These are phyloP conservation scores for Planococcus citri DNA, from an alignment of 1,140 invertebrate species.

Conservation along the genomic window DNA sequence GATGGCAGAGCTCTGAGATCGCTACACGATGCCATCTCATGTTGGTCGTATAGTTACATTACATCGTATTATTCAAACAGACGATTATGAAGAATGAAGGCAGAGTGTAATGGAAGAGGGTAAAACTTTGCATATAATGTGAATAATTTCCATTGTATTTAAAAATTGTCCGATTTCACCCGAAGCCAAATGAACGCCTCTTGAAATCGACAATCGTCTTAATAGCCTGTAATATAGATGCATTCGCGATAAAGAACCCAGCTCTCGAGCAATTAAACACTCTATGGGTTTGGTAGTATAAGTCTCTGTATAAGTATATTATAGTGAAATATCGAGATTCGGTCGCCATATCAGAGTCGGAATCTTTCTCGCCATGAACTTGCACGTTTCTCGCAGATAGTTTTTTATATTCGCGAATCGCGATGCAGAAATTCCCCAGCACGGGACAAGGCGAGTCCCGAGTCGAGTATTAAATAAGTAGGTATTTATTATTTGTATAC, in stretches of 20 bases:
- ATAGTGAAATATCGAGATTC: too few species aligned
- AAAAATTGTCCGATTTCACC: background rate
- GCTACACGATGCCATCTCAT: too few species aligned
- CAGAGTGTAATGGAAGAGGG: too few species aligned
- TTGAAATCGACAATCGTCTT: background rate
- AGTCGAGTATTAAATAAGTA: too few species aligned
- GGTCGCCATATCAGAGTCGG: background rate
- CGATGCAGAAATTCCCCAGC: too few species aligned
- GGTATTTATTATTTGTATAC: too few species aligned
- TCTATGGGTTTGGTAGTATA: background rate
- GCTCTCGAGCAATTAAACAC: background rate
- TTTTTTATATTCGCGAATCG: too few species aligned
- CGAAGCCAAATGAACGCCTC: slow-evolving; percentile 1
- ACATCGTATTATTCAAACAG: background rate
- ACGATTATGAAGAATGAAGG: background rate
- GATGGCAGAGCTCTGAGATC: too few species aligned
- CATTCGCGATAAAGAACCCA: background rate
- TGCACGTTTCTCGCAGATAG: too few species aligned
- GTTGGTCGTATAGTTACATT: background rate
- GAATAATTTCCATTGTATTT: slow-evolving; percentile 4
- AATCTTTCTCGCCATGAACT: background rate
- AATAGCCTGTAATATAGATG: slow-evolving; percentile 2
- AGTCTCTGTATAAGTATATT: too few species aligned
- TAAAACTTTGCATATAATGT: background rate
- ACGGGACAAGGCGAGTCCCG: too few species aligned